A percentile compares a stretch with the other conserved stretches of the same genome.
These are phyloP conservation scores for Corynorhinus townsendii DNA, from an alignment of 2,113 vertebrate species.

Conservation along the genomic window DNA sequence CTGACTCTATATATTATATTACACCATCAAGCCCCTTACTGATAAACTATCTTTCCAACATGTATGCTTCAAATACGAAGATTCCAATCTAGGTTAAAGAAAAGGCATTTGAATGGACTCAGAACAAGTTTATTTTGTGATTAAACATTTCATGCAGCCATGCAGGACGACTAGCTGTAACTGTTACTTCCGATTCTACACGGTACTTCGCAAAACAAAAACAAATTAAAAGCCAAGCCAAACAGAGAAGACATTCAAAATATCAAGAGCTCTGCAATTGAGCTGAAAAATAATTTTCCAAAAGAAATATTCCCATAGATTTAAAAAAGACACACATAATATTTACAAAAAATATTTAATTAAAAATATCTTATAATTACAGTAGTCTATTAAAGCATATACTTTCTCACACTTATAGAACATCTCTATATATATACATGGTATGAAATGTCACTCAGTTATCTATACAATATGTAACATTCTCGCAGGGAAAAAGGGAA, in stretches of 20 bases:
- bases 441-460: constrained; percentile 93
- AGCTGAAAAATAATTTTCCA: constrained; percentile 77
- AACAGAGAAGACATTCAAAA: constrained; percentile 74
- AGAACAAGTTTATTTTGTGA: constrained; percentile 82
- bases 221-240: constrained; percentile 57
- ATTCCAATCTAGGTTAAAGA: constrained; percentile 77
- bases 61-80: constrained; percentile 79
- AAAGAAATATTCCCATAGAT: constrained; percentile 80
- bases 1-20: constrained; percentile 65
- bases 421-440: constrained; percentile 98
- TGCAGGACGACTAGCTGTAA: constrained; percentile 81
- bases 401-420: constrained; percentile 98
- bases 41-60: constrained; percentile 73
- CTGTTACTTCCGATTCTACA: constrained; percentile 71
- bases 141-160: constrained; percentile 85
- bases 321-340: constrained; percentile 87
- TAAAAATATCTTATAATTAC: constrained; percentile 99
- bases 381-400: constrained; percentile 99
- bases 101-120: constrained; percentile 80
- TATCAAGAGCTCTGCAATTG: constrained; percentile 73
- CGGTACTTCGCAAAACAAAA: constrained; percentile 63
- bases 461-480: constrained; percentile 98
- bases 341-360: constrained; percentile 99
- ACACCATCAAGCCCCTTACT: constrained; percentile 74
- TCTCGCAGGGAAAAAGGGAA: constrained; percentile 86